Conservation (phyloP, 1,140 invertebrate species). For the Sycobia sp. region DNA sequence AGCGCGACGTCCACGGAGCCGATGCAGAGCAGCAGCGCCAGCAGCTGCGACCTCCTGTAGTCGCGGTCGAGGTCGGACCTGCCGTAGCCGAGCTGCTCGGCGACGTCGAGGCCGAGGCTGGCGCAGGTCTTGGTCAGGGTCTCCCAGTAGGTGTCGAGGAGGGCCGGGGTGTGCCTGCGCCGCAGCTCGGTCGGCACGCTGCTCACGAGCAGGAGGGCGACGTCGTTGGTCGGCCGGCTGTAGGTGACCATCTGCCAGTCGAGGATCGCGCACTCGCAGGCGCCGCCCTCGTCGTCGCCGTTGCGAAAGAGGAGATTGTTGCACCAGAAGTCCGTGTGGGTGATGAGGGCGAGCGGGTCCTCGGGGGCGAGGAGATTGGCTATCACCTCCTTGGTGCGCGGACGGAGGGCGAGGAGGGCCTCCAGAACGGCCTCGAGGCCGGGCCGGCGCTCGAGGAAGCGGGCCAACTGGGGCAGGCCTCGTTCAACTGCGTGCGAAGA, state of each 20-base stretch:
- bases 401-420: conserved; percentile 62
- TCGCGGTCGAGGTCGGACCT: conserved; percentile 66
- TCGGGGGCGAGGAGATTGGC: conserved; percentile 69
- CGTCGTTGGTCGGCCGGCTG: conserved; percentile 76
- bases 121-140: conserved; percentile 64
- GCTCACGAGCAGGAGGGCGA: conserved; percentile 78
- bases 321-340: conserved; percentile 84
- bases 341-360: conserved; percentile 73
- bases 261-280: conserved; percentile 69
- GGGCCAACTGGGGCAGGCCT: conserved; percentile 73
- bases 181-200: conserved; percentile 74
- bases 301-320: conserved; percentile 77
- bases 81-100: conserved; percentile 64
- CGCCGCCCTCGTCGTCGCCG: conserved; percentile 55
- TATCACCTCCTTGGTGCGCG: conserved; percentile 68
- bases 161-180: conserved; percentile 64
- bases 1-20: conserved; percentile 79
- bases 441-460: conserved; percentile 70
- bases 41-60: conserved; percentile 72
- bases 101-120: conserved; percentile 66
- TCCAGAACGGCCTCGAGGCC: conserved; percentile 65
- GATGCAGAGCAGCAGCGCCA: conserved; percentile 77
- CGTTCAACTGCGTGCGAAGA: conserved; percentile 65
- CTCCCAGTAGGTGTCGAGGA: conserved; percentile 75
- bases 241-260: conserved; percentile 87